Conservation (phyloP, 2,797 vertebrate genomes). For the Chaetodon trifasciatus region DNA sequence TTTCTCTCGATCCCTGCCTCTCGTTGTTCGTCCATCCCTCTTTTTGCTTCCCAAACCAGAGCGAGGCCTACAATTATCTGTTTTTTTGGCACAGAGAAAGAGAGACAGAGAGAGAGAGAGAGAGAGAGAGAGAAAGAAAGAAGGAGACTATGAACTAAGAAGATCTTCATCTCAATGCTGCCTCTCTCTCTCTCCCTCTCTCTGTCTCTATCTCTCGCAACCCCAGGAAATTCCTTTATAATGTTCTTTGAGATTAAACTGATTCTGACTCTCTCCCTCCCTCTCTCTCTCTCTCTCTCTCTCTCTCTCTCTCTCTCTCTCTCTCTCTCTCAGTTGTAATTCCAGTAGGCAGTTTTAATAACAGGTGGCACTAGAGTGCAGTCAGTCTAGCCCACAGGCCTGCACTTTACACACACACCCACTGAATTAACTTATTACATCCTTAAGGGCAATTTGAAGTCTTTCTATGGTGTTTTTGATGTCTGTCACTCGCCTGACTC, state of each 20-base stretch:
- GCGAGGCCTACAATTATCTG: slow-evolving; percentile 78
- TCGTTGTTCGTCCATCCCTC: slow-evolving; percentile 39
- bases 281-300: not conserved
- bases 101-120: slow-evolving; percentile 2
- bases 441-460: slow-evolving; percentile 27
- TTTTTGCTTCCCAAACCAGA: slow-evolving; percentile 58
- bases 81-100: slow-evolving; percentile 36
- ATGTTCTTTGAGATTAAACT: slow-evolving; percentile 47
- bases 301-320: slow-evolving; percentile 2
- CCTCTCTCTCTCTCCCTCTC: slow-evolving; percentile 4
- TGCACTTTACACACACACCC: slow-evolving; percentile 27
- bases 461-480: slow-evolving; percentile 1
- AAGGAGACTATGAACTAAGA: not conserved
- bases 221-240: slow-evolving; percentile 55
- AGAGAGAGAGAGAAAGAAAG: not conserved
- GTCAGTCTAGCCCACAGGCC: slow-evolving; percentile 36
- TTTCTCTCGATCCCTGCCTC: slow-evolving; percentile 25
- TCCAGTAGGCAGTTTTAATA: slow-evolving; percentile 51
- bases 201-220: slow-evolving; percentile 3
- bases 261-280: slow-evolving; percentile 21
- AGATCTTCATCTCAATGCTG: slow-evolving; percentile 15
- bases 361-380: slow-evolving; percentile 50
- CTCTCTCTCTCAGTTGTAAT: slow-evolving; percentile 10
- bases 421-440: slow-evolving; percentile 31
- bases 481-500: slow-evolving; percentile 4